Percentiles rank a stretch among this genome's conserved stretches.
Conservation (phyloP, 2,113 vertebrate species). For the Microcebus ravelobensis region DNA sequence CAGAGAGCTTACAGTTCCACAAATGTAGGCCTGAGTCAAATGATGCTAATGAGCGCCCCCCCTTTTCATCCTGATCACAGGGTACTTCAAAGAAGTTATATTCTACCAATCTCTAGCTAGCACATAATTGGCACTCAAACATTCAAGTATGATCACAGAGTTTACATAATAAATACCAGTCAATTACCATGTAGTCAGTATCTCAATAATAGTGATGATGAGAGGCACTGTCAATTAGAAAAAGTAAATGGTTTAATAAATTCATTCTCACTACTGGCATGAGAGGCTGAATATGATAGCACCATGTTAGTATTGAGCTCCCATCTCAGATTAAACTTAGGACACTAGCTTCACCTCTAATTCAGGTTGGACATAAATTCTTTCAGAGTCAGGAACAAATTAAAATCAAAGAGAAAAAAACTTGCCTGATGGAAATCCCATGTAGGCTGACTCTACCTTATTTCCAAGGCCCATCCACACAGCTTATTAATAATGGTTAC, state of each 20-base stretch:
- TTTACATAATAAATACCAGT: neutral
- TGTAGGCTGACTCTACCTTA: neutral
- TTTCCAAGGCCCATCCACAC: neutral
- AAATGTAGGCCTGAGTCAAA: neutral
- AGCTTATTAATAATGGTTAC: slow-evolving; percentile 3
- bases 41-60: neutral
- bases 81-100: neutral
- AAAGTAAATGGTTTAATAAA: neutral
- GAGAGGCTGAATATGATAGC: neutral
- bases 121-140: neutral
- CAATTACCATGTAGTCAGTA: neutral
- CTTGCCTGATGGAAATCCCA: neutral
- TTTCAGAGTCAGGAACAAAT: neutral
- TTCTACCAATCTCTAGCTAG: neutral
- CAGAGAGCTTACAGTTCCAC: neutral
- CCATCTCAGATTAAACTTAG: slow-evolving; percentile 14
- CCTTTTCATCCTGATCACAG: neutral
- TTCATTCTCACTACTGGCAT: neutral
- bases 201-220: neutral
- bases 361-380: neutral
- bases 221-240: neutral
- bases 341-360: neutral
- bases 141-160: neutral
- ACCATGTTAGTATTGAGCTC: neutral
- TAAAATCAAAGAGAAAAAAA: slow-evolving; percentile 21